Evolutionary conservation across 2,113 vertebrate genomes (phyloP), one percentile per base, ranked within the genome.

Genomic region (Grammomys dolichurus): DNA sequence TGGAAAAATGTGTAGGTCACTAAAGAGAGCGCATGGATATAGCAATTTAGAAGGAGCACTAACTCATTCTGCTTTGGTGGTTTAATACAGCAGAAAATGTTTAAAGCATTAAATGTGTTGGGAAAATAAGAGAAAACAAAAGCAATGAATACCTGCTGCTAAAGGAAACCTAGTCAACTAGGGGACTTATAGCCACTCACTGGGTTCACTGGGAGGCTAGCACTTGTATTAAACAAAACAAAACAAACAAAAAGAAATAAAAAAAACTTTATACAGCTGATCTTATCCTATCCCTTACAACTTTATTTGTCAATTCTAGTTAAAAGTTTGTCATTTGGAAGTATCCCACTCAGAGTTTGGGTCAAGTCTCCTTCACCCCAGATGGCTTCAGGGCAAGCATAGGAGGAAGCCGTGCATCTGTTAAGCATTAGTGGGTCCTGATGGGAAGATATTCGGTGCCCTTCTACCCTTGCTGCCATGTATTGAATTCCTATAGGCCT

Each of bases 11-110:
- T 51, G 0, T 54, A 65, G 14, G 4, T 17, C 69, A 76, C 10
- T 54, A 58, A 93, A 93, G 87, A 69, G 36, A 76, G 78, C 43
- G 77, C 26, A 11, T 77, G 6, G 80, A 80, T 93, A 75, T 72
- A 1, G 26, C 46, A 33, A 26, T 22, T 96, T n/a, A 14, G 56
- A 89, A 90, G 88, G 19, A 88, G 43, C 56, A 73, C 33, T 65
- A 28, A 93, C 33, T 76, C 19, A 12, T 76, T 94, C 36, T 93
- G 40, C 63, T 93, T 82, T 84, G 54, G 54, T 81, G 51, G 69
- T 48, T 60, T 86, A 89, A 43, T 75, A 81, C 10, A 67, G 12
- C 75, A 36, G 70, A 87, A 89, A 84, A 54, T 43, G 36, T 40
- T 77, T 69, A 48, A 48, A 65, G n/a, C 13, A 65, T 58, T 46